A percentile compares a stretch with the other conserved stretches of the same genome.
phyloP scores from a whole-genome alignment of 2,113 vertebrate genomes.

The Geococcyx californianus region DNA sequence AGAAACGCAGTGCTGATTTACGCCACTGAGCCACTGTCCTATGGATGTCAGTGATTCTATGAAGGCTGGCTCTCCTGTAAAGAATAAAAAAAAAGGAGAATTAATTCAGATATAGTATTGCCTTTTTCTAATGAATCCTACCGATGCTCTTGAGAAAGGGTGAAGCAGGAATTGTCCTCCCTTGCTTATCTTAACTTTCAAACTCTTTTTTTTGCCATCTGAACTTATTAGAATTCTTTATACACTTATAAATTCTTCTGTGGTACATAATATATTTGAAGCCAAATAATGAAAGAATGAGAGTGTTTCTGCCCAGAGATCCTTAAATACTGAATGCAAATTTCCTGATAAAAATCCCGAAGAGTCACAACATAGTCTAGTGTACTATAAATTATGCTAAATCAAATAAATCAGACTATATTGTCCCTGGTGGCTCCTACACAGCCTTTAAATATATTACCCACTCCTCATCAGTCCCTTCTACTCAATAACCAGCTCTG shows the following conservation, averaged over 20 bases:
- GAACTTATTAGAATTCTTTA: slow-evolving; percentile 25
- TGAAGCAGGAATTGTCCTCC: not conserved
- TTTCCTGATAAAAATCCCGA: slow-evolving; percentile 55
- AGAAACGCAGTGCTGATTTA: not conserved
- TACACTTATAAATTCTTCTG: slow-evolving; percentile 18
- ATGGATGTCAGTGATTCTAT: not conserved
- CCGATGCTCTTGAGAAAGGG: not conserved
- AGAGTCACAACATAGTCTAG: slow-evolving; percentile 34
- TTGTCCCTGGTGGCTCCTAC: slow-evolving; percentile 28
- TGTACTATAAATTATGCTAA: slow-evolving; percentile 40
- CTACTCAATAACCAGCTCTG: slow-evolving; percentile 57
- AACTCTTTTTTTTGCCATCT: not conserved
- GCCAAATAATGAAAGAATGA: slow-evolving; percentile 42
- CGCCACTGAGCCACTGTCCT: not conserved
- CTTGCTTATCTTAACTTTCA: not conserved
- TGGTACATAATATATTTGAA: not conserved
- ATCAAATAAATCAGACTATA: slow-evolving; percentile 60
- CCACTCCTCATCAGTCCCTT: slow-evolving; percentile 57
- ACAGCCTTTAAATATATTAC: slow-evolving; percentile 60
- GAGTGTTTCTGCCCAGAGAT: slow-evolving; percentile 27
- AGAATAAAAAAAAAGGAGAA: not conserved
- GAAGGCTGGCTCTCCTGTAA: not conserved
- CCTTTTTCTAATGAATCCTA: not conserved
- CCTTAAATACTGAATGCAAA: slow-evolving; percentile 52
- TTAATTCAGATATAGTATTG: not conserved